Evolutionary conservation across 2,888 invertebrate species (phyloP).

Genomic region (Xanthostigma xanthostigma): DNA sequence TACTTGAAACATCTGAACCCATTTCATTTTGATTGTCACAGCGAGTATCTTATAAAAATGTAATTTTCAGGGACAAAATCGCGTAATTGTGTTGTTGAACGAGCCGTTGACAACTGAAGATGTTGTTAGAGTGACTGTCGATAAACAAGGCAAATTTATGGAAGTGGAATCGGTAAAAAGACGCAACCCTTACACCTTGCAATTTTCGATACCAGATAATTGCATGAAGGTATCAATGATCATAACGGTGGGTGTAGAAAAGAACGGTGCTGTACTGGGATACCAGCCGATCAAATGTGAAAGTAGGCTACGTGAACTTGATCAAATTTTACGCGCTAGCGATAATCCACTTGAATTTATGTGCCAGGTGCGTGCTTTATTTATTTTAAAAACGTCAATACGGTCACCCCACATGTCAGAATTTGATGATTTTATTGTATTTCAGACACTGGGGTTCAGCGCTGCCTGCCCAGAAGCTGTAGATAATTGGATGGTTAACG

Average conservation of each 20-base stretch:
- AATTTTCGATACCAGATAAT: slow-evolving; percentile 69
- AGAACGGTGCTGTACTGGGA: slow-evolving; percentile 66
- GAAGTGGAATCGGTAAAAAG: slow-evolving; percentile 60
- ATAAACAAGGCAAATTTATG: slow-evolving; percentile 64
- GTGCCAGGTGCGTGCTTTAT: slow-evolving; percentile 52
- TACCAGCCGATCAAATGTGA: slow-evolving; percentile 79
- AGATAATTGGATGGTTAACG: slow-evolving; percentile 66
- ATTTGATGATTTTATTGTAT: slow-evolving; percentile 11
- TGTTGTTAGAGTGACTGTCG: slow-evolving; percentile 60
- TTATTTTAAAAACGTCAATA: too few species aligned
- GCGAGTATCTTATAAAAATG: background rate
- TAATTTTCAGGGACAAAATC: slow-evolving; percentile 56
- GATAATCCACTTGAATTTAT: slow-evolving; percentile 77
- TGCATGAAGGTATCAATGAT: slow-evolving; percentile 72
- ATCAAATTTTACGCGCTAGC: slow-evolving; percentile 60
- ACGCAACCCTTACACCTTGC: slow-evolving; percentile 71
- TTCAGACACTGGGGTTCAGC: slow-evolving; percentile 63
- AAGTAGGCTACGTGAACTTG: slow-evolving; percentile 66
- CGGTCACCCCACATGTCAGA: too few species aligned
- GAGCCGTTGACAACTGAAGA: slow-evolving; percentile 67
- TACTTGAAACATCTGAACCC: too few species aligned
- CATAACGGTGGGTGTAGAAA: slow-evolving; percentile 65
- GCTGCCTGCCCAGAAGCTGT: slow-evolving; percentile 61
- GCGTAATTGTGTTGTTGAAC: slow-evolving; percentile 62
- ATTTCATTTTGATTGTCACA: background rate